These are phyloP conservation scores for Pararge aegeria DNA, from an alignment of 1,140 invertebrate species.

Conservation along the genomic window DNA sequence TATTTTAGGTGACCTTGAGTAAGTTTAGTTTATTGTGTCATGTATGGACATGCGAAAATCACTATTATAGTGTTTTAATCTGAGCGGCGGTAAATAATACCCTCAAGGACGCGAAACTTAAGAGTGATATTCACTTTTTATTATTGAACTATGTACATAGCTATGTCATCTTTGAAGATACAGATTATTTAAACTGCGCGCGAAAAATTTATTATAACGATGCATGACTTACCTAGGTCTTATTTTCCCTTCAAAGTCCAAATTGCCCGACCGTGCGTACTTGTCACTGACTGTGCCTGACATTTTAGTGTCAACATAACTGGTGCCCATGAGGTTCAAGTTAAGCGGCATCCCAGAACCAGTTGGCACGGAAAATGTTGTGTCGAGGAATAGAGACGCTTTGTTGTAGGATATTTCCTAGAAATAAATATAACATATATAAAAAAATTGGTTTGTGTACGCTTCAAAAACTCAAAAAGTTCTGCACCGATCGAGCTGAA, in stretches of 20 bases:
- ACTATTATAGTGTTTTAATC: too few species aligned
- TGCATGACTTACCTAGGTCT: slow-evolving; percentile 83
- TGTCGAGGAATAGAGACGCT: slow-evolving; percentile 91
- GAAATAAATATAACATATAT: slow-evolving; percentile 22
- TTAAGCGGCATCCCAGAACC: slow-evolving; percentile 91
- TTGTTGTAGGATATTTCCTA: slow-evolving; percentile 89
- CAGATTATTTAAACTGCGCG: not conserved
- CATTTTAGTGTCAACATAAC: slow-evolving; percentile 90
- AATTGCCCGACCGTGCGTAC: slow-evolving; percentile 73
- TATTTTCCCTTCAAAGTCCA: slow-evolving; percentile 88
- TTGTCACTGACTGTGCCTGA: slow-evolving; percentile 81
- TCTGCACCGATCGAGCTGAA: too few species aligned
- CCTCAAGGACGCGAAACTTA: too few species aligned
- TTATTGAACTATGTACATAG: too few species aligned
- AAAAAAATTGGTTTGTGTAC: too few species aligned
- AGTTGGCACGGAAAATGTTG: slow-evolving; percentile 91
- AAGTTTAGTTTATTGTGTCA: too few species aligned
- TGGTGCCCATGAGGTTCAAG: slow-evolving; percentile 91
- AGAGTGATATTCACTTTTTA: too few species aligned
- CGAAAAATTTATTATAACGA: not conserved
- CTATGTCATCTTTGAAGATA: too few species aligned
- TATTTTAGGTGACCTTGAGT: too few species aligned
- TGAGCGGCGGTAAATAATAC: too few species aligned
- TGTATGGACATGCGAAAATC: too few species aligned
- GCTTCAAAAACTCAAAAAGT: too few species aligned